Conservation (phyloP, 2,113 vertebrate genomes). For the Antennarius striatus region DNA sequence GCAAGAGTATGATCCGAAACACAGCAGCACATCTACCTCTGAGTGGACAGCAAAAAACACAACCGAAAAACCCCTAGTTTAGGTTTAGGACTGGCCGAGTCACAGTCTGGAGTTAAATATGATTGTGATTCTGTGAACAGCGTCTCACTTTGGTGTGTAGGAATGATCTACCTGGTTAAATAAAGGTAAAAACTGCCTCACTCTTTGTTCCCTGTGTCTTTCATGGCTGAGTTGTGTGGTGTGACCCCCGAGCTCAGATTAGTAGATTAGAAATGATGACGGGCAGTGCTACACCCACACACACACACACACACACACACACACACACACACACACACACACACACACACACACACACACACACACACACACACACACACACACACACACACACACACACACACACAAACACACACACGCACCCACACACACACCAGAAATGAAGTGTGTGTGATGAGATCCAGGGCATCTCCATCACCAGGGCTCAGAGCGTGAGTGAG, state of each 20-base stretch:
- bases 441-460: conserved; percentile 16
- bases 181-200: neutral
- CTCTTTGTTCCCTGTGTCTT: conserved; percentile 21
- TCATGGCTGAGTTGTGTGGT: conserved; percentile 36
- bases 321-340: too few species aligned
- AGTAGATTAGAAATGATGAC: conserved; percentile 34
- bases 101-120: too few species aligned
- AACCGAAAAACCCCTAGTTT: too few species aligned
- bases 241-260: conserved; percentile 12
- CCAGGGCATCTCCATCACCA: conserved; percentile 35
- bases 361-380: neutral
- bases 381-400: too few species aligned
- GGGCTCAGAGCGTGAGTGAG: conserved; percentile 26
- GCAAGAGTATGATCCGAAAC: too few species aligned
- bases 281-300: neutral
- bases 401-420: neutral
- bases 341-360: too few species aligned
- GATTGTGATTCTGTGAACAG: too few species aligned
- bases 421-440: neutral
- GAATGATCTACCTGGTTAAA: too few species aligned
- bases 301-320: neutral
- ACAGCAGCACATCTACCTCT: too few species aligned
- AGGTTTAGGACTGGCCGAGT: too few species aligned
- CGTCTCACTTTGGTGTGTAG: too few species aligned
- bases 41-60: too few species aligned